Conservation (phyloP, 2,888 invertebrate species). For the Spisula solida region DNA sequence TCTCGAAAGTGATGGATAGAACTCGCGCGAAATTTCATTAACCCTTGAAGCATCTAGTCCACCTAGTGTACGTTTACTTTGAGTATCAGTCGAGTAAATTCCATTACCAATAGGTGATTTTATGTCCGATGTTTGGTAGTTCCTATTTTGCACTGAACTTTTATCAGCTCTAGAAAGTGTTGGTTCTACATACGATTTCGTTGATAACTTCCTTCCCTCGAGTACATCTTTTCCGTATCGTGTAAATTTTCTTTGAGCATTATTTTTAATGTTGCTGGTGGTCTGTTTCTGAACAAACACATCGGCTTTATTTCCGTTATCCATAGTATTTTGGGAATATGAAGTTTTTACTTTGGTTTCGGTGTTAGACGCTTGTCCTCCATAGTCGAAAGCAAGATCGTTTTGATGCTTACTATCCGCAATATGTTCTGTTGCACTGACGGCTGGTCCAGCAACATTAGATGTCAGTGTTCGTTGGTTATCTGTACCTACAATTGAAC, state of each 20-base stretch:
- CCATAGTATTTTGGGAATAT: background rate
- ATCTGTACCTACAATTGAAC: background rate
- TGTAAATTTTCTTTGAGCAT: background rate
- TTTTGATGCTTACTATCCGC: background rate
- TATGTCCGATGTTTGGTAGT: background rate
- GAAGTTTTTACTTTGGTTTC: background rate
- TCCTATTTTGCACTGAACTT: background rate
- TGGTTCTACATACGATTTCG: background rate
- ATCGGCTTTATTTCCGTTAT: background rate
- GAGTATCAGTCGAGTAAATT: background rate
- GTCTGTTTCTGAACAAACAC: background rate
- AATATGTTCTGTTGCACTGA: background rate
- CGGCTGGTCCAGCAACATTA: background rate
- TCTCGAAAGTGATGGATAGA: background rate
- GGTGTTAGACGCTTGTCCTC: background rate
- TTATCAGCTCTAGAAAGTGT: background rate
- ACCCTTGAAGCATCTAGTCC: background rate
- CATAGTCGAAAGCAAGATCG: constrained; percentile 1
- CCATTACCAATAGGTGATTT: background rate
- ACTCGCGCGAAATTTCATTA: background rate
- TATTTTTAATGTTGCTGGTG: background rate
- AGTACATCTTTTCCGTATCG: background rate
- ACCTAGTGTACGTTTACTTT: background rate
- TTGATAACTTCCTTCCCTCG: background rate
- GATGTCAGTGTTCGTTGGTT: background rate